Conservation (phyloP, 2,888 invertebrate genomes). For the Scaptomyza parva region DNA sequence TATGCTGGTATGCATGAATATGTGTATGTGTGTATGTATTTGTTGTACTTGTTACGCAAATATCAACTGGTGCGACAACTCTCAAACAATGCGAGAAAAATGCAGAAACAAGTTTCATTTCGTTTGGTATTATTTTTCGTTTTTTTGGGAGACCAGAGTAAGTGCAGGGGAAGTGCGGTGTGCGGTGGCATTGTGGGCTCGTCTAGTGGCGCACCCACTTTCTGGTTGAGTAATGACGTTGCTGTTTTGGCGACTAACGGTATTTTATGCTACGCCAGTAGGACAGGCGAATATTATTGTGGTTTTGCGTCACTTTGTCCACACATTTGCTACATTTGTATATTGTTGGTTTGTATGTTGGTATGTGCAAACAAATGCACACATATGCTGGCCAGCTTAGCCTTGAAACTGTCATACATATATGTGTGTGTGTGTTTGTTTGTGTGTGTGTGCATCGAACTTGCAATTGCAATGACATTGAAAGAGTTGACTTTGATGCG, state of each 20-base stretch:
- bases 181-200: constrained; percentile 62
- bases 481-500: constrained; percentile 68
- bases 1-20: constrained; percentile 23
- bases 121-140: constrained; percentile 16
- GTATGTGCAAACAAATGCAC: constrained; percentile 35
- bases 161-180: not conserved
- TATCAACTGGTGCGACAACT: constrained; percentile 62
- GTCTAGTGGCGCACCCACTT: constrained; percentile 62
- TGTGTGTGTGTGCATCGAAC: constrained; percentile 34
- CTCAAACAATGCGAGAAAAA: constrained; percentile 43
- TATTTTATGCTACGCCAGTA: constrained; percentile 28
- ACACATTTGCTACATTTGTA: constrained; percentile 5
- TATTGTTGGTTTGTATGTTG: constrained; percentile 12
- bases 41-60: constrained; percentile 58
- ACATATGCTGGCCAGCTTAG: constrained; percentile 69
- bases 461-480: constrained; percentile 75
- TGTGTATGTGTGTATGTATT: not conserved
- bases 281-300: constrained; percentile 14
- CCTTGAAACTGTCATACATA: constrained; percentile 61
- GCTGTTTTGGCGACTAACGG: constrained; percentile 59
- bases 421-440: constrained; percentile 11
- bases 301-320: not conserved
- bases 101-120: constrained; percentile 67
- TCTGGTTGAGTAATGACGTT: constrained; percentile 58
- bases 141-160: constrained; percentile 2